Evolutionary conservation across 2,888 invertebrate species (phyloP), one percentile per base, ranked within the genome.

Genomic region (Ormyrus rosae): DNA sequence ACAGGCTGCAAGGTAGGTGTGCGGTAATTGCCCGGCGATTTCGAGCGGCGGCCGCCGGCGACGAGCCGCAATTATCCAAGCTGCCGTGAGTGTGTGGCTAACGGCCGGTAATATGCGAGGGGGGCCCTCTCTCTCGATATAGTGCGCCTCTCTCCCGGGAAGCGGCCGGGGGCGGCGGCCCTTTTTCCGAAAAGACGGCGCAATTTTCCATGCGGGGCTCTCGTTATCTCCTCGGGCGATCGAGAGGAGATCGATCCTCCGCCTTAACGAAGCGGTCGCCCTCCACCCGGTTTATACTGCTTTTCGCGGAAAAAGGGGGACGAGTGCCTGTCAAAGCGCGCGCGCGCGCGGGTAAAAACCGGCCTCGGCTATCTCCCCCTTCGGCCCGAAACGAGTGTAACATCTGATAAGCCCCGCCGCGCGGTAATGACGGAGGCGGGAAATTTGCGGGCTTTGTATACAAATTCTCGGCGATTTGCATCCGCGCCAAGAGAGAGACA

Each of bases 1-100:
- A 91, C 81, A 86, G 90, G 79, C 84, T 91, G 13, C 89, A 90
- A 82, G 90, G 90, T 91, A 82, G 85, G 85, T 83, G 48, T 53
- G 48, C 53, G 19, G 67, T 61, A 76, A 70, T 76, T 78, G 68
- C 48, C 55, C 53, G 9, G 64, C 53, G 4, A 11, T 45, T 55
- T 56, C 48, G 1, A 51, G 7, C 50, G 2, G 13, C 19, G 2
- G 5, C 48, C 51, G 8, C 45, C 34, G 9, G 19, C 7, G 5
- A 6, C 10, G 53, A 51, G 51, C 77, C 56, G 34, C 56, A 65
- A 70, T 77, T 70, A 70, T 19, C 19, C 19, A 46, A 7, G n/a
- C 61, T 10, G 67, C 8, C 34, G 19, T 19, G 48, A 56, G 61
- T 19, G 55, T 19, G 19, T 19, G 6, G 11, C 13, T 56, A 48